Percentiles rank a stretch among this genome's conserved stretches.
phyloP scores from a whole-genome alignment of 2,797 vertebrate species.

The Dermochelys coriacea region DNA sequence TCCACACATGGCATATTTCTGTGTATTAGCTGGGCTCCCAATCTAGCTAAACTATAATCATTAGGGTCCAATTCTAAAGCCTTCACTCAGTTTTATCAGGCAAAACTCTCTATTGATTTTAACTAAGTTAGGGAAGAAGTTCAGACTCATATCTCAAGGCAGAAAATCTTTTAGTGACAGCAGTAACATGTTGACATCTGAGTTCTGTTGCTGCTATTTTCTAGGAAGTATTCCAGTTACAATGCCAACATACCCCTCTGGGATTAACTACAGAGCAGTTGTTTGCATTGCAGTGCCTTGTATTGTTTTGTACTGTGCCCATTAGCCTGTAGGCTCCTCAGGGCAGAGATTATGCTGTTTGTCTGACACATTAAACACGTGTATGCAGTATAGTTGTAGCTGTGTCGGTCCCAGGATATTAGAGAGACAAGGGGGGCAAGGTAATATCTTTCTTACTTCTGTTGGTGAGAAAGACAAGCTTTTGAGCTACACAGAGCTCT shows the following conservation, averaged over 20 bases:
- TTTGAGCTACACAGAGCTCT: too few relatives aligned
- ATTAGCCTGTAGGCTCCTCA: not conserved
- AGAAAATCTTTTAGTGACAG: not conserved
- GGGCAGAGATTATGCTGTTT: not conserved
- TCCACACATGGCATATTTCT: not conserved
- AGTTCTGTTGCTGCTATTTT: not conserved
- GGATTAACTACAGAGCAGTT: not conserved
- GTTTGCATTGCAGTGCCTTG: not conserved
- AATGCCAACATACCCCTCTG: not conserved
- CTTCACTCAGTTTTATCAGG: not conserved
- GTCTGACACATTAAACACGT: not conserved
- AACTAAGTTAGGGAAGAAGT: not conserved
- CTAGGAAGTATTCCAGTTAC: not conserved
- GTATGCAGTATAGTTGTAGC: not conserved
- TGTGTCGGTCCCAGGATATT: too few relatives aligned
- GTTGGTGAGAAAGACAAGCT: too few relatives aligned
- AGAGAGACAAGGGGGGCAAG: too few relatives aligned
- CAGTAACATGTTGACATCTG: not conserved
- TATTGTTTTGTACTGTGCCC: not conserved
- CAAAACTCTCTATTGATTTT: not conserved
- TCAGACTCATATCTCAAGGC: not conserved
- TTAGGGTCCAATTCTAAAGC: constrained; percentile 1
- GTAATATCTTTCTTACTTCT: too few relatives aligned
- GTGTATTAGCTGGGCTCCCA: not conserved
- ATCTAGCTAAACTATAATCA: not conserved